phyloP scores from a whole-genome alignment of 2,888 invertebrate species.

The Galeopsomyia nigrocyanea region DNA sequence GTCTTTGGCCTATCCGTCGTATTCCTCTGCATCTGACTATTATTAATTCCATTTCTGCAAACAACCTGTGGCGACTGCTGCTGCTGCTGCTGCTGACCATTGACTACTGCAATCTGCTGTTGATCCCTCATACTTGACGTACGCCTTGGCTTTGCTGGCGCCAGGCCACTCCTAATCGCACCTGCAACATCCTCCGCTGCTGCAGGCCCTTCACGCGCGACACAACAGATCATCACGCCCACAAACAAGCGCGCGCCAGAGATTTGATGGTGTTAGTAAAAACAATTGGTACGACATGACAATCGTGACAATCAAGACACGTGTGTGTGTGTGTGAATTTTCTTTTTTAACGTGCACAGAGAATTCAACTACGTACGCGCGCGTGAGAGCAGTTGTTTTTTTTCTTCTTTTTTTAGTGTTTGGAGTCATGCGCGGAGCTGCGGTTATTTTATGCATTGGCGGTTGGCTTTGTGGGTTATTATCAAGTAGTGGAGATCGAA shows the following conservation, averaged over 20 bases:
- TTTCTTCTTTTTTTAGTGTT: neutral
- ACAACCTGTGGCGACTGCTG: conserved; percentile 50
- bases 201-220: conserved; percentile 58
- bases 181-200: conserved; percentile 73
- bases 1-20: too few species aligned
- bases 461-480: too few species aligned
- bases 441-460: too few species aligned
- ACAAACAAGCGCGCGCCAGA: conserved; percentile 19
- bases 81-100: conserved; percentile 25
- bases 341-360: neutral
- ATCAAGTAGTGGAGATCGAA: too few species aligned
- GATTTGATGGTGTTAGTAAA: conserved; percentile 41
- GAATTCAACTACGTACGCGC: too few species aligned
- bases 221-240: conserved; percentile 25
- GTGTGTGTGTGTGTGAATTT: conserved; percentile 15
- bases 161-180: conserved; percentile 85
- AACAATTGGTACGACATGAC: conserved; percentile 26
- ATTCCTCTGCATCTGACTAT: too few species aligned
- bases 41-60: conserved; percentile 48
- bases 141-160: conserved; percentile 87
- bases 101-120: conserved; percentile 50
- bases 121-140: conserved; percentile 89
- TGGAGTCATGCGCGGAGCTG: neutral
- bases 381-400: neutral
- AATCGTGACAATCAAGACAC: conserved; percentile 30